These are phyloP conservation scores for Thereuonema tuberculata DNA, from an alignment of 1,140 invertebrate genomes.

Conservation along the genomic window DNA sequence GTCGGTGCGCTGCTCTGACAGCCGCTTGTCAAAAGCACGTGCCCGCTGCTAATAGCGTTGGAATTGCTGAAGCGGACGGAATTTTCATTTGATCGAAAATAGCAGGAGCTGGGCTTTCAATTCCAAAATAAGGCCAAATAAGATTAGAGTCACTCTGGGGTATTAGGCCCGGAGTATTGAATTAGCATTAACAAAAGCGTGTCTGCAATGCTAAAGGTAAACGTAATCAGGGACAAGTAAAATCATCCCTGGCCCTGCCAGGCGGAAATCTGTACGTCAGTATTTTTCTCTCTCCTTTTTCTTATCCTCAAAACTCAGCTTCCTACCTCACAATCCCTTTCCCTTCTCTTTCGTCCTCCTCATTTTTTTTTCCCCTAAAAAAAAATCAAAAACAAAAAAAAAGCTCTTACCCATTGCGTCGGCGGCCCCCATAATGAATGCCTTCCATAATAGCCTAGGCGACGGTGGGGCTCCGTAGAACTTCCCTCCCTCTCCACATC, in stretches of 20 bases:
- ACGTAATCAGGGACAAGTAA: too few species aligned
- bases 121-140: conserved; percentile 9
- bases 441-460: too few species aligned
- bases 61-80: conserved; percentile 7
- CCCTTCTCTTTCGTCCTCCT: too few species aligned
- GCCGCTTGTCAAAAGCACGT: background rate
- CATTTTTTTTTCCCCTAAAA: too few species aligned
- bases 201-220: background rate
- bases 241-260: background rate
- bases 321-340: too few species aligned
- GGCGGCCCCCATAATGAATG: too few species aligned
- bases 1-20: conserved; percentile 1
- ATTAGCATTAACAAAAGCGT: conserved; percentile 7
- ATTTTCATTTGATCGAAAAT: conserved; percentile 10
- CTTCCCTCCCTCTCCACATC: too few species aligned
- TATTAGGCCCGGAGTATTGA: conserved; percentile 3
- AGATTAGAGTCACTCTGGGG: conserved; percentile 2
- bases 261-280: background rate
- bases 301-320: too few species aligned
- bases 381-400: too few species aligned
- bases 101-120: conserved; percentile 3
- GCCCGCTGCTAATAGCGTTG: background rate
- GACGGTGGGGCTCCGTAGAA: too few species aligned
- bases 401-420: too few species aligned
- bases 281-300: too few species aligned